These are phyloP conservation scores for Gymnothorax javanicus DNA, from an alignment of 2,797 vertebrate species.

Conservation along the genomic window DNA sequence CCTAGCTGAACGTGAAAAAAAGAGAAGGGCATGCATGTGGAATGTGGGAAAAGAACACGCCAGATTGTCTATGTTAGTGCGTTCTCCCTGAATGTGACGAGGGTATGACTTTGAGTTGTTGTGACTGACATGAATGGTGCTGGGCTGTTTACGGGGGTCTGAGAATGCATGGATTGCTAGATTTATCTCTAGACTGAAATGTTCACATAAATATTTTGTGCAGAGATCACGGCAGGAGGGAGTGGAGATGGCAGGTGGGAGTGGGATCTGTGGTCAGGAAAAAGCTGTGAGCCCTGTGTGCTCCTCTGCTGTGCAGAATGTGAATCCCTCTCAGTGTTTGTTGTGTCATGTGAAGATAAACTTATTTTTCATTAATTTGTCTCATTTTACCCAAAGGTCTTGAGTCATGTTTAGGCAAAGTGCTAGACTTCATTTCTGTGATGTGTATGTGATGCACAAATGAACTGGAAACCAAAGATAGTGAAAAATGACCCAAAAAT, in stretches of 20 bases:
- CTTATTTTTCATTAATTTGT: conserved; percentile 2
- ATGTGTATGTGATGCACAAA: not conserved
- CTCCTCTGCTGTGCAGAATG: not conserved
- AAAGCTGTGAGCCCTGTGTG: not conserved
- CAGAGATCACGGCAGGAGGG: conserved; percentile 16
- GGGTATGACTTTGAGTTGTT: not conserved
- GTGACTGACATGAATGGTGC: not conserved
- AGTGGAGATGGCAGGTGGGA: not conserved
- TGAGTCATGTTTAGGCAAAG: not conserved
- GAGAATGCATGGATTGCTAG: conserved; percentile 18
- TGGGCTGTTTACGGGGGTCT: not conserved
- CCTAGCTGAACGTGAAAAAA: not conserved
- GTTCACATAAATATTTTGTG: conserved; percentile 10
- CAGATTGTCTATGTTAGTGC: not conserved
- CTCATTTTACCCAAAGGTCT: not conserved
- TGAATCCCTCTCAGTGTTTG: not conserved
- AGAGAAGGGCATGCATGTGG: not conserved
- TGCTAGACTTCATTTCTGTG: not conserved
- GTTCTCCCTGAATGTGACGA: not conserved
- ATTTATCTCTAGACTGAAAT: conserved; percentile 31
- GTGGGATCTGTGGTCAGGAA: conserved; percentile 11
- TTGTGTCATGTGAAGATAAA: not conserved
- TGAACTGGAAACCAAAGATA: not conserved
- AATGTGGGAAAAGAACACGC: not conserved
- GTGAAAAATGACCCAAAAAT: not conserved